Evolutionary conservation across 2,113 vertebrate genomes (phyloP).

Genomic region (Tachycineta bicolor): DNA sequence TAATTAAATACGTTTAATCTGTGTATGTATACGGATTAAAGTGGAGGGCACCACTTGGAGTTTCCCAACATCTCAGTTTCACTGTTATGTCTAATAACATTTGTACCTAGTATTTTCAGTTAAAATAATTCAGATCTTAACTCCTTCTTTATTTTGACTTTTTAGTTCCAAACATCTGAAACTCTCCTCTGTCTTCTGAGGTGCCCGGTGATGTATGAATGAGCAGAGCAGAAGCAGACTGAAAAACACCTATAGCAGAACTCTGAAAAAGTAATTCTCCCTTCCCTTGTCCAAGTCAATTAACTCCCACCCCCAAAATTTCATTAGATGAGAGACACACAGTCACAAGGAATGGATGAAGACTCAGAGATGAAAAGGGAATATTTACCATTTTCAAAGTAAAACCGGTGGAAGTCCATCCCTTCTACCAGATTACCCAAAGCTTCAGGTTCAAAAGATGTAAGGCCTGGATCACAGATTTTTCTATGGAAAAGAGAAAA

Average conservation of each 20-base stretch:
- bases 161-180: not conserved
- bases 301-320: not conserved
- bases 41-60: not conserved
- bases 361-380: not conserved
- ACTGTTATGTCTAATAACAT: not conserved
- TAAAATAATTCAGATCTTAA: not conserved
- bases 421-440: constrained; percentile 97
- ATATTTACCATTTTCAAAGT: constrained; percentile 92
- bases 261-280: not conserved
- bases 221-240: not conserved
- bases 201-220: not conserved
- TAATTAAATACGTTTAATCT: not conserved
- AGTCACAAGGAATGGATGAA: not conserved
- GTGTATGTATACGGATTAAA: rapidly evolving
- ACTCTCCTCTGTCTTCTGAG: not conserved
- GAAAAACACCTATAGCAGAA: not conserved
- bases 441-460: constrained; percentile 96
- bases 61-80: not conserved
- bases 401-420: constrained; percentile 97
- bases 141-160: not conserved
- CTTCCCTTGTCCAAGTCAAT: not conserved
- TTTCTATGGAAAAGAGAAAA: constrained; percentile 79
- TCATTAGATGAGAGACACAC: not conserved
- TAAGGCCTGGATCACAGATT: constrained; percentile 96
- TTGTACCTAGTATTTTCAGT: not conserved